phyloP scores from a whole-genome alignment of 2,113 vertebrate genomes.

The Etheostoma cragini region DNA sequence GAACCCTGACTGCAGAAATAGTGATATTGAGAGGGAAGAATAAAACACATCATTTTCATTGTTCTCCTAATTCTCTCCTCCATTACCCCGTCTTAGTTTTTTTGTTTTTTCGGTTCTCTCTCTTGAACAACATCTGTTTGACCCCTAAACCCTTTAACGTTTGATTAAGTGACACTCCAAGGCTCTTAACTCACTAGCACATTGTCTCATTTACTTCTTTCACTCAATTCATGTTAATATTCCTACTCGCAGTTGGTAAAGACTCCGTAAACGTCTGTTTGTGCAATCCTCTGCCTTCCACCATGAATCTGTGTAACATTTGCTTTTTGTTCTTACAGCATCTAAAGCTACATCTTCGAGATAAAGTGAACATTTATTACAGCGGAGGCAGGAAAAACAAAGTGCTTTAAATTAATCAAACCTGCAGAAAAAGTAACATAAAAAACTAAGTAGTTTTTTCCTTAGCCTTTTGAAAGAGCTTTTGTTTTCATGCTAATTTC shows the following conservation, averaged over 20 bases:
- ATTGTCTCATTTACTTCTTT: constrained; percentile 34
- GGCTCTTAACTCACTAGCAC: constrained; percentile 2
- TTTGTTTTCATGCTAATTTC: constrained; percentile 23
- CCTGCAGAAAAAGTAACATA: constrained; percentile 12
- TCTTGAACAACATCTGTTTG: background rate
- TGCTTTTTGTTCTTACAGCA: constrained; percentile 24
- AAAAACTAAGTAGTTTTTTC: constrained; percentile 17
- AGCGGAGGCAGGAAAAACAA: constrained; percentile 32
- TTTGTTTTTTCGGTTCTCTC: background rate
- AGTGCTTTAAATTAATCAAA: constrained; percentile 49
- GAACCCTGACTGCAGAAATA: background rate
- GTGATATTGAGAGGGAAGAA: constrained; percentile 12
- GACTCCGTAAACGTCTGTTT: constrained; percentile 14
- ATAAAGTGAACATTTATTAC: constrained; percentile 48
- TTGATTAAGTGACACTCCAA: constrained; percentile 27
- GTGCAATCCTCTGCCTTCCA: background rate
- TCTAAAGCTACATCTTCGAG: background rate
- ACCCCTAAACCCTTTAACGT: constrained; percentile 17
- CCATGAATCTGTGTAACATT: constrained; percentile 44
- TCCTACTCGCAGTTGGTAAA: constrained; percentile 3
- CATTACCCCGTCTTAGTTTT: background rate
- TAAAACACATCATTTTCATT: background rate
- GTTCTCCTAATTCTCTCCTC: background rate
- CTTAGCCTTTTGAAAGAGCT: constrained; percentile 28
- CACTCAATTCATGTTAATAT: background rate